A percentile compares a stretch with the other conserved stretches of the same genome.
These are phyloP conservation scores for Chionomys nivalis DNA, from an alignment of 2,113 vertebrate genomes.

Conservation along the genomic window DNA sequence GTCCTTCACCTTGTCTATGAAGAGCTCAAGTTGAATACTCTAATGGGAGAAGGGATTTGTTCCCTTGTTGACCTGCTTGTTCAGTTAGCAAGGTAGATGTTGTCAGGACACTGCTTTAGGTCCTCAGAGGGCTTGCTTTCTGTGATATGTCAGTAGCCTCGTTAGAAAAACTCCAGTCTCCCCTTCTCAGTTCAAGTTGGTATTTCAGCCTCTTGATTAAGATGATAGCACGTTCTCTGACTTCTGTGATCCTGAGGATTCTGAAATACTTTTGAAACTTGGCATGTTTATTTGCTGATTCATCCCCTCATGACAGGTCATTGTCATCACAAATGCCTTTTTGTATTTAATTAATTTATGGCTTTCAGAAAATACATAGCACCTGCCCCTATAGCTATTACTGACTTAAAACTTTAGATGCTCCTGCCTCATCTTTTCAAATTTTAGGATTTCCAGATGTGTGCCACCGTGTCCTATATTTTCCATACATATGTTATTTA, in stretches of 20 bases:
- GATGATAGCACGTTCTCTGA: not conserved
- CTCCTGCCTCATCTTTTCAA: not conserved
- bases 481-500: slow-evolving; percentile 1
- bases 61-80: slow-evolving; percentile 94
- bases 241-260: slow-evolving; percentile 16
- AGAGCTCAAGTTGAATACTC: slow-evolving; percentile 95
- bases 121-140: not conserved
- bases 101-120: not conserved
- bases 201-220: slow-evolving; percentile 28
- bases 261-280: slow-evolving; percentile 7
- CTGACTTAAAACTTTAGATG: not conserved
- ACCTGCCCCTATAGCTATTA: not conserved
- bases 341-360: not conserved
- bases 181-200: slow-evolving; percentile 2
- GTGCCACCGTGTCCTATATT: not conserved
- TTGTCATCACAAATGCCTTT: not conserved
- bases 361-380: slow-evolving; percentile 17
- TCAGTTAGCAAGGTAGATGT: slow-evolving; percentile 93
- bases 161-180: not conserved
- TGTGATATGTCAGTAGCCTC: not conserved
- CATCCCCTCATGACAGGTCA: slow-evolving; percentile 17
- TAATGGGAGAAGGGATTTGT: slow-evolving; percentile 92
- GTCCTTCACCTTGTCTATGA: slow-evolving; percentile 97
- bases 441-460: not conserved
- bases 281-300: not conserved